Percentiles rank a stretch among this genome's conserved stretches.
Conservation (phyloP, 2,113 vertebrate genomes). For the Thymallus thymallus region DNA sequence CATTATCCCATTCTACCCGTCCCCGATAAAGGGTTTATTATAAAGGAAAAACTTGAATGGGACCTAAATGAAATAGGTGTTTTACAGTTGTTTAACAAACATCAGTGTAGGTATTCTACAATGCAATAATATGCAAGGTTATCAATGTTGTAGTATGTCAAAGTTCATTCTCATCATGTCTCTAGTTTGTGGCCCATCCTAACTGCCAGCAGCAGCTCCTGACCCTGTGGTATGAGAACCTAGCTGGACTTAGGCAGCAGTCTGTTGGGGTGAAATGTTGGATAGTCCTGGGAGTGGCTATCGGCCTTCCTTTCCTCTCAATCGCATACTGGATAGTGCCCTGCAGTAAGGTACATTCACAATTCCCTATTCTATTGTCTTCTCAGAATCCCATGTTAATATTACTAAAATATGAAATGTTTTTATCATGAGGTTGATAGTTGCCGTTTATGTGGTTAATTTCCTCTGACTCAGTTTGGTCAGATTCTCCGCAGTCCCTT, state of each 20-base stretch:
- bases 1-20: background rate
- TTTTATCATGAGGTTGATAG: background rate
- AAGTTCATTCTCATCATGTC: slow-evolving; percentile 20
- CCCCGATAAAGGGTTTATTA: too few relatives aligned
- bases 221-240: slow-evolving; percentile 89
- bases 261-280: slow-evolving; percentile 84
- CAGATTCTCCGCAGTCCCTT: slow-evolving; percentile 85
- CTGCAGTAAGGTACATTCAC: slow-evolving; percentile 81
- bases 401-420: too few relatives aligned
- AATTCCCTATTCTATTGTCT: background rate
- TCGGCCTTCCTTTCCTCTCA: slow-evolving; percentile 84
- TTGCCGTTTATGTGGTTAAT: background rate
- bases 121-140: too few relatives aligned
- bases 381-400: background rate
- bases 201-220: slow-evolving; percentile 89
- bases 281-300: slow-evolving; percentile 83
- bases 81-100: background rate
- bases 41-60: background rate
- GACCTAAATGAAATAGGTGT: background rate
- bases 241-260: slow-evolving; percentile 85
- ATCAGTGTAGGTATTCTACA: background rate
- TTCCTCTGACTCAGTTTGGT: slow-evolving; percentile 74
- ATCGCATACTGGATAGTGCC: slow-evolving; percentile 87
- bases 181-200: slow-evolving; percentile 87
- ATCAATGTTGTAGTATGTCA: background rate